These are phyloP conservation scores for Chionoecetes opilio DNA, from an alignment of 1,140 invertebrate species.

Conservation along the genomic window DNA sequence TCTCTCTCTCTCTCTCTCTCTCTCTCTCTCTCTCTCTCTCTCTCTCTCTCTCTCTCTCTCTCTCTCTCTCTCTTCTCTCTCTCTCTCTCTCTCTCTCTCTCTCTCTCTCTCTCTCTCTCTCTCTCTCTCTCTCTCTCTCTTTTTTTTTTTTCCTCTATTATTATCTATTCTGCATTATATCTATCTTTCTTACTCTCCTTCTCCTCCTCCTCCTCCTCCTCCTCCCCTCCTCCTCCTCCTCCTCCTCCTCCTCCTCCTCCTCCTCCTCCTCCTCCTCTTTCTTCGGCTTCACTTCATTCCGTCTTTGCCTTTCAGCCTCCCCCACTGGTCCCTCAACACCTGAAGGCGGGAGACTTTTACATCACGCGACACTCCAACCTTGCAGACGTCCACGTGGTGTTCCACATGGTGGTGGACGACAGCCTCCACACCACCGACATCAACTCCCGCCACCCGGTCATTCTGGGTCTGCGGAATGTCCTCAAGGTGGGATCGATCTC, in stretches of 20 bases:
- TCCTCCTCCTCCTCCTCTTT: not conserved
- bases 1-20: too few species aligned
- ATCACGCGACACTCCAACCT: conserved; percentile 98
- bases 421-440: conserved; percentile 89
- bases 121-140: too few species aligned
- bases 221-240: not conserved
- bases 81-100: too few species aligned
- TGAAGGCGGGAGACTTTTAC: conserved; percentile 93
- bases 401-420: conserved; percentile 95
- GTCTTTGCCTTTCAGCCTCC: conserved; percentile 44
- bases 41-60: too few species aligned
- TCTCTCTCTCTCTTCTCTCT: too few species aligned
- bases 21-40: too few species aligned
- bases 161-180: too few species aligned
- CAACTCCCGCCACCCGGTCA: conserved; percentile 97
- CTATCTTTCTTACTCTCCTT: too few species aligned
- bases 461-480: conserved; percentile 97
- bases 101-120: too few species aligned
- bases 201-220: not conserved
- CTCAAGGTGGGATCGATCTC: conserved; percentile 88
- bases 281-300: not conserved
- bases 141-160: too few species aligned
- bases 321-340: conserved; percentile 64
- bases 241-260: not conserved
- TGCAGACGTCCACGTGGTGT: conserved; percentile 96